These are phyloP conservation scores for Sandelia bainsii DNA, from an alignment of 2,797 vertebrate genomes.

Conservation along the genomic window DNA sequence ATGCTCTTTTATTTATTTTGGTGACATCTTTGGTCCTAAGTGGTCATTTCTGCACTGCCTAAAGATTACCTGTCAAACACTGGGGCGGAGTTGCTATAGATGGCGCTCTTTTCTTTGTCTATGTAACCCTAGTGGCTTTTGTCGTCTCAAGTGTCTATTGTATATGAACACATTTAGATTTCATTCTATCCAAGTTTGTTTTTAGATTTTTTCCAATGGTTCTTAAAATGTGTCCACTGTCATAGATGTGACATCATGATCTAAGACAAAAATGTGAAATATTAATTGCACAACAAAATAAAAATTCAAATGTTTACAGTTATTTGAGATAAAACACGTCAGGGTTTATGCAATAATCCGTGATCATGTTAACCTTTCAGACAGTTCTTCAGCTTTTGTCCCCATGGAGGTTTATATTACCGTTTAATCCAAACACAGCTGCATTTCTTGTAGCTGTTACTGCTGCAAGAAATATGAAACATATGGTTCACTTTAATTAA, in stretches of 20 bases:
- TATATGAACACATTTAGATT: constrained; percentile 12
- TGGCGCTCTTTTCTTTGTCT: constrained; percentile 10
- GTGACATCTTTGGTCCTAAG: not conserved
- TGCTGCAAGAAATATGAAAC: constrained; percentile 48
- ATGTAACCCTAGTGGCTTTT: constrained; percentile 4
- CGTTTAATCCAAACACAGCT: constrained; percentile 53
- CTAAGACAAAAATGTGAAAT: not conserved
- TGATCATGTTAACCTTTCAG: constrained; percentile 34
- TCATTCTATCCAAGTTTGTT: constrained; percentile 1
- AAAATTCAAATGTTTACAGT: constrained; percentile 10
- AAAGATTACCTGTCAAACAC: constrained; percentile 23
- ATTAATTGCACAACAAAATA: not conserved
- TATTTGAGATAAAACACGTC: constrained; percentile 30
- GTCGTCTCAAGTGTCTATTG: constrained; percentile 31
- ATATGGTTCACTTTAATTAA: constrained; percentile 32
- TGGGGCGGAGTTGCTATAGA: not conserved
- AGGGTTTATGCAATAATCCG: constrained; percentile 34
- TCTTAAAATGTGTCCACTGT: constrained; percentile 10
- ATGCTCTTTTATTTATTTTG: constrained; percentile 38
- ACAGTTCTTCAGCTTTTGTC: constrained; percentile 27
- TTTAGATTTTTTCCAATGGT: not conserved
- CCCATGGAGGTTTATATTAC: constrained; percentile 37
- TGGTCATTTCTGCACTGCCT: not conserved
- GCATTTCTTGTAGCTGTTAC: constrained; percentile 1
- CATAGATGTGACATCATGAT: not conserved